Conservation (phyloP, 2,113 vertebrate genomes). For the Alouatta palliata region DNA sequence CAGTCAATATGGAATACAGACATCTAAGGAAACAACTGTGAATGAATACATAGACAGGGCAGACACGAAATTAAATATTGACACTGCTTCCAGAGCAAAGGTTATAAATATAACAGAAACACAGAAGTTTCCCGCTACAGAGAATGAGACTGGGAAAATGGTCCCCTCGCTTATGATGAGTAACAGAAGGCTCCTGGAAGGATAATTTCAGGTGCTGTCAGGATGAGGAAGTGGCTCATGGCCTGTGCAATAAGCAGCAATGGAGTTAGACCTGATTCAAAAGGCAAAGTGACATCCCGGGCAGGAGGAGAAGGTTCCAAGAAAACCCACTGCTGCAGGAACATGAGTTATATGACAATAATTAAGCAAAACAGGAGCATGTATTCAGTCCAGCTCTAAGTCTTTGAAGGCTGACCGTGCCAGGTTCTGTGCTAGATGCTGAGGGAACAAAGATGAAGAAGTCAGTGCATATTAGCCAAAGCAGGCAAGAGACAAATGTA, state of each 20-base stretch:
- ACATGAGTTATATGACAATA: neutral
- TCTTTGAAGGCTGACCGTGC: neutral
- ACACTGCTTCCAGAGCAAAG: slow-evolving; percentile 48
- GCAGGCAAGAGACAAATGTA: neutral
- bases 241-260: neutral
- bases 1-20: neutral
- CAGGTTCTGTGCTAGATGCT: neutral
- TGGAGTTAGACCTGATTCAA: neutral
- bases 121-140: slow-evolving; percentile 4
- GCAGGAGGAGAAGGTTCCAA: neutral
- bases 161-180: neutral
- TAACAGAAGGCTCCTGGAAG: neutral
- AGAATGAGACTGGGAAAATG: neutral
- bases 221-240: slow-evolving; percentile 11
- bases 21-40: neutral
- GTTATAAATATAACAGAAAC: slow-evolving; percentile 20
- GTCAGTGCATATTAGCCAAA: neutral
- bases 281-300: neutral
- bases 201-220: slow-evolving; percentile 12
- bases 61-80: slow-evolving; percentile 57
- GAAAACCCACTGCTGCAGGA: neutral
- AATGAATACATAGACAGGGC: neutral
- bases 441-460: neutral
- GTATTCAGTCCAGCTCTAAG: neutral
- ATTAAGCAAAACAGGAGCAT: neutral